A percentile compares a stretch with the other conserved stretches of the same genome.
Evolutionary conservation across 2,113 vertebrate species (phyloP).

Genomic region (Sander lucioperca): DNA sequence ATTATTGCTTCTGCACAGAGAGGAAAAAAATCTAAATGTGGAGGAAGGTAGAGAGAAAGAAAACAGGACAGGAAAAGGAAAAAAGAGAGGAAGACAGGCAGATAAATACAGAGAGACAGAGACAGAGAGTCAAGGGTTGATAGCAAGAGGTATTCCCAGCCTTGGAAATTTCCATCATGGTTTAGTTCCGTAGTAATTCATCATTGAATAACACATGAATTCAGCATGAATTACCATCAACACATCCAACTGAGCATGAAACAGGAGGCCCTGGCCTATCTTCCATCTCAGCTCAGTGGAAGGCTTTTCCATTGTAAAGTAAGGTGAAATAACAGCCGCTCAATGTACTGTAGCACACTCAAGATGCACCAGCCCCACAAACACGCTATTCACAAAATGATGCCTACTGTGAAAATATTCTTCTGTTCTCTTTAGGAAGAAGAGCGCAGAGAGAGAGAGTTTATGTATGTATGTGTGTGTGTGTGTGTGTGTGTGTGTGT

Average conservation of each 20-base stretch:
- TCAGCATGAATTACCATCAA: constrained; percentile 72
- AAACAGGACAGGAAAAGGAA: background rate
- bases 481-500: background rate
- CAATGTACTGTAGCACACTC: constrained; percentile 63
- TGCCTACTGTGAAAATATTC: constrained; percentile 73
- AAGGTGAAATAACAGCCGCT: constrained; percentile 66
- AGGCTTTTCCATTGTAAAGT: constrained; percentile 61
- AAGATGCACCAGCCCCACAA: constrained; percentile 55
- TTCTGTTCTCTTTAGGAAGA: constrained; percentile 57
- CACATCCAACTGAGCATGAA: constrained; percentile 78
- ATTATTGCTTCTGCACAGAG: constrained; percentile 9
- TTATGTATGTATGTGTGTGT: background rate
- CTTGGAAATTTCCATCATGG: constrained; percentile 57
- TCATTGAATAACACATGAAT: constrained; percentile 68
- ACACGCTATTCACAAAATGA: constrained; percentile 56
- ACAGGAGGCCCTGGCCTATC: constrained; percentile 62
- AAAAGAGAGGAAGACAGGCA: background rate
- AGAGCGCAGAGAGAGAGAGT: constrained; percentile 3
- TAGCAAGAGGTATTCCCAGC: constrained; percentile 36
- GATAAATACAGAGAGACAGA: constrained; percentile 27
- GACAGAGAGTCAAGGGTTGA: constrained; percentile 14
- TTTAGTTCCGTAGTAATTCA: constrained; percentile 55
- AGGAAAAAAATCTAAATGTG: constrained; percentile 13
- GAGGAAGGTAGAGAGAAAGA: constrained; percentile 8
- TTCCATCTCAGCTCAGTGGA: constrained; percentile 54